A percentile compares a stretch with the other conserved stretches of the same genome.
phyloP scores from a whole-genome alignment of 2,888 invertebrate genomes.

The Lissocephala sabroskyi region DNA sequence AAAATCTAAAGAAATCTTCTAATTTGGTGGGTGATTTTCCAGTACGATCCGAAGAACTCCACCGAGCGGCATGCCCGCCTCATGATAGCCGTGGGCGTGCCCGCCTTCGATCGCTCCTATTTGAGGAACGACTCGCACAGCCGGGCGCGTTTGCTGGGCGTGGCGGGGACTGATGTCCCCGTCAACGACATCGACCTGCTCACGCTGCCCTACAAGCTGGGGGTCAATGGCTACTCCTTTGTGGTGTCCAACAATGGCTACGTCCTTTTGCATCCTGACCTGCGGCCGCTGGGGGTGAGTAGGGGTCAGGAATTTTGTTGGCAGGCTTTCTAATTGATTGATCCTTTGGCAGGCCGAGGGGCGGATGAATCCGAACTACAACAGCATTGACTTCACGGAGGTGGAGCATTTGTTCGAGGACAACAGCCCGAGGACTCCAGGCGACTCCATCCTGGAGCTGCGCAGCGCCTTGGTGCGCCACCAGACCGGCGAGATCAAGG shows the following conservation, averaged over 20 bases:
- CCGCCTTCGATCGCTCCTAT: constrained; percentile 87
- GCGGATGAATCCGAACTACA: constrained; percentile 89
- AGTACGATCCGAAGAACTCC: constrained; percentile 60
- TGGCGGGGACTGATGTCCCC: constrained; percentile 89
- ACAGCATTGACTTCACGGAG: constrained; percentile 96
- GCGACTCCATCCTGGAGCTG: constrained; percentile 74
- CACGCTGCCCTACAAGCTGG: constrained; percentile 93
- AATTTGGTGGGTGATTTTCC: neutral
- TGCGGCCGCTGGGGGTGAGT: constrained; percentile 86
- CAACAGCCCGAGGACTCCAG: constrained; percentile 78
- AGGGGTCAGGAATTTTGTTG: too few species aligned
- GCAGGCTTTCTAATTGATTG: too few species aligned
- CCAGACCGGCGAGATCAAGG: constrained; percentile 77
- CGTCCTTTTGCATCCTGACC: constrained; percentile 93
- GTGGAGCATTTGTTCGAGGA: constrained; percentile 88
- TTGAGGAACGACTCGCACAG: constrained; percentile 61
- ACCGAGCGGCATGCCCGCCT: constrained; percentile 74
- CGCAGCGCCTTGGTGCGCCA: constrained; percentile 83
- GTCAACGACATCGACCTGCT: constrained; percentile 92
- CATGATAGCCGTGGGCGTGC: constrained; percentile 93
- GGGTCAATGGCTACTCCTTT: constrained; percentile 97
- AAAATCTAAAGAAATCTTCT: neutral
- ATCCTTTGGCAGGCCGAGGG: constrained; percentile 45
- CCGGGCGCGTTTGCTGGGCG: constrained; percentile 87
- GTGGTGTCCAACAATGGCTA: constrained; percentile 98